Percentiles rank a stretch among this genome's conserved stretches.
Conservation (phyloP, 1,140 invertebrate species). For the Drosophila ironensis region DNA sequence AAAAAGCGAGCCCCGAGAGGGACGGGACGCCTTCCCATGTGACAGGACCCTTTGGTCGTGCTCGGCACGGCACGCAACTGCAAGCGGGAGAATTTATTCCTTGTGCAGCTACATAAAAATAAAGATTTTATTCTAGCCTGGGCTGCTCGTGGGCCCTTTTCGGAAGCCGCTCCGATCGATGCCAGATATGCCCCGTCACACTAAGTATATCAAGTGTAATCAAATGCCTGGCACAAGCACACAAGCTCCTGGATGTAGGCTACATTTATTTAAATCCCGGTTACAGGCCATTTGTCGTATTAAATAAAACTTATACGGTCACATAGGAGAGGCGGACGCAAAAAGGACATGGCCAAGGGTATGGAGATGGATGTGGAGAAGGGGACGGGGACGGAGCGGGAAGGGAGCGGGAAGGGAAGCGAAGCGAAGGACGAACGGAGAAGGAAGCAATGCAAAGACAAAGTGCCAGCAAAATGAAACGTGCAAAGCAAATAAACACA, state of each 20-base stretch:
- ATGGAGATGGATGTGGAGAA: no score
- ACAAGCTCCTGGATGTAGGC: conserved; percentile 26
- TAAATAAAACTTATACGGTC: conserved; percentile 67
- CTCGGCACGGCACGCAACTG: not conserved
- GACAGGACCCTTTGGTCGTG: conserved; percentile 6
- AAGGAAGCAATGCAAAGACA: conserved; percentile 46
- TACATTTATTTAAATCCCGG: conserved; percentile 75
- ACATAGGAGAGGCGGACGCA: conserved; percentile 15
- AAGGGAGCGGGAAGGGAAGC: not conserved
- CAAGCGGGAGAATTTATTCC: conserved; percentile 16
- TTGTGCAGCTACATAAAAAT: conserved; percentile 39
- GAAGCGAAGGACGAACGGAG: not conserved
- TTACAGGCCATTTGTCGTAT: conserved; percentile 75
- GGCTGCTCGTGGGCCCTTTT: conserved; percentile 15
- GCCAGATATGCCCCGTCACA: conserved; percentile 33
- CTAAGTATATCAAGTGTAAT: conserved; percentile 50
- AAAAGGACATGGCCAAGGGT: conserved; percentile 10
- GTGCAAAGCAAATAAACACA: conserved; percentile 77
- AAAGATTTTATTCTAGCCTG: conserved; percentile 38
- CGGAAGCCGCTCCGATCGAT: conserved; percentile 26
- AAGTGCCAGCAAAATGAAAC: conserved; percentile 62
- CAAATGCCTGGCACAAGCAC: conserved; percentile 35
- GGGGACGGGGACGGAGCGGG: not conserved
- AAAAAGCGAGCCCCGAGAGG: no score
- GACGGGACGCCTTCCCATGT: no score